These are phyloP conservation scores for Tillus elongatus DNA, from an alignment of 2,888 invertebrate genomes.

Conservation along the genomic window DNA sequence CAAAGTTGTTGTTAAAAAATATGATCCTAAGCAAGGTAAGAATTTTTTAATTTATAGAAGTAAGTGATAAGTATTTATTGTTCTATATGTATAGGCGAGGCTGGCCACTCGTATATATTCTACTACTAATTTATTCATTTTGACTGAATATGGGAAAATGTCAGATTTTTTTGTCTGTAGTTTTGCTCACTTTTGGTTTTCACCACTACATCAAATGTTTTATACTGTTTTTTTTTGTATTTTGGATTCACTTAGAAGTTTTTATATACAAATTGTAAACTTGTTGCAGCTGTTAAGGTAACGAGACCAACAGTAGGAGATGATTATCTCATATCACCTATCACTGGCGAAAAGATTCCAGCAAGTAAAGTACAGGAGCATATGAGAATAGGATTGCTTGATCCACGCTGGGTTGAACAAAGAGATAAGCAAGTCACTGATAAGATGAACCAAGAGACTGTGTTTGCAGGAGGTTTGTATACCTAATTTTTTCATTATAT, in stretches of 20 bases:
- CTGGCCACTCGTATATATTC: too few relatives aligned
- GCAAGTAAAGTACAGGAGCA: slow-evolving; percentile 97
- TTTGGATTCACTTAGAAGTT: too few relatives aligned
- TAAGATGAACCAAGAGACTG: slow-evolving; percentile 83
- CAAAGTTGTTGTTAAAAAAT: slow-evolving; percentile 92
- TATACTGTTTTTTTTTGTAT: too few relatives aligned
- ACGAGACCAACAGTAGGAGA: slow-evolving; percentile 61
- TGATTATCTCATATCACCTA: slow-evolving; percentile 93
- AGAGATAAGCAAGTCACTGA: slow-evolving; percentile 90
- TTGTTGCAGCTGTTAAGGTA: slow-evolving; percentile 43
- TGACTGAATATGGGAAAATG: too few relatives aligned
- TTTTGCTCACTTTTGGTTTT: too few relatives aligned
- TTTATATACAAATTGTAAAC: too few relatives aligned
- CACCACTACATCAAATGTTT: too few relatives aligned
- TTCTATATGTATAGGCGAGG: too few relatives aligned
- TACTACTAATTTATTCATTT: too few relatives aligned
- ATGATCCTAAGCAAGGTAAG: slow-evolving; percentile 82
- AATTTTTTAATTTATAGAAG: too few relatives aligned
- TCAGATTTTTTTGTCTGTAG: too few relatives aligned
- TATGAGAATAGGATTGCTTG: slow-evolving; percentile 91
- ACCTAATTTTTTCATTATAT: slow-evolving; percentile 10
- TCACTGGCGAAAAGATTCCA: slow-evolving; percentile 95
- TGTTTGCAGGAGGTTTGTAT: slow-evolving; percentile 54
- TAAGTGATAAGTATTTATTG: too few relatives aligned
- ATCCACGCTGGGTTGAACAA: slow-evolving; percentile 97